A percentile compares a stretch with the other conserved stretches of the same genome.
These are phyloP conservation scores for Phylloscopus whistleri DNA, from an alignment of 2,113 vertebrate species.

Conservation along the genomic window DNA sequence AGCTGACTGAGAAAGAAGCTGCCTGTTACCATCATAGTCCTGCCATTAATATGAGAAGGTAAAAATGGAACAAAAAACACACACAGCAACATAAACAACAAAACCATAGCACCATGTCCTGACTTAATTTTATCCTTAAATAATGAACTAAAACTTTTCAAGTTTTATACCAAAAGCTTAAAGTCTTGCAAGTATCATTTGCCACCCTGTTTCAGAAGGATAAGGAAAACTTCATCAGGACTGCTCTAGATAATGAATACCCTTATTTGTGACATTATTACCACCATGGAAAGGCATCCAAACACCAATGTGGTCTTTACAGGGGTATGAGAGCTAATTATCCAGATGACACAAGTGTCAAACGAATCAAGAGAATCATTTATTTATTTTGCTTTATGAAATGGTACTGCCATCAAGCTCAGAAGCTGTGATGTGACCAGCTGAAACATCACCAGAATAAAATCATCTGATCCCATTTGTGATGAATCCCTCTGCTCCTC, in stretches of 20 bases:
- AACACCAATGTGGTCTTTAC: not conserved
- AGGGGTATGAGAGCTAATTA: not conserved
- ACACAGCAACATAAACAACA: not conserved
- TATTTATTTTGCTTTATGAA: not conserved
- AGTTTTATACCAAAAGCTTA: not conserved
- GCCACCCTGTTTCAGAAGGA: not conserved
- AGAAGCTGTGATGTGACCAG: not conserved
- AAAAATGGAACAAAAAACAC: not conserved
- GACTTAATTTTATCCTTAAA: too few species aligned
- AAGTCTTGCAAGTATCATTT: not conserved
- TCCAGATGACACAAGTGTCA: not conserved
- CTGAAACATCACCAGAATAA: not conserved
- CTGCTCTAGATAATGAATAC: not conserved
- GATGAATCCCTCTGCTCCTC: not conserved
- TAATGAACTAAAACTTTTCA: not conserved
- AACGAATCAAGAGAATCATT: not conserved
- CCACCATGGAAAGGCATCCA: not conserved
- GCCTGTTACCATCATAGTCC: not conserved
- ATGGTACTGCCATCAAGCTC: not conserved
- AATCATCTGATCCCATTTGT: not conserved
- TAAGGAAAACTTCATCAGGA: not conserved
- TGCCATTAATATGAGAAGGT: not conserved
- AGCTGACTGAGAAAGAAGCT: not conserved
- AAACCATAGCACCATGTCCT: not conserved
- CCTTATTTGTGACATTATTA: not conserved